Percentiles rank a stretch among this genome's conserved stretches.
These are phyloP conservation scores for Agrochola lychnidis DNA, from an alignment of 2,888 invertebrate species.

Conservation along the genomic window DNA sequence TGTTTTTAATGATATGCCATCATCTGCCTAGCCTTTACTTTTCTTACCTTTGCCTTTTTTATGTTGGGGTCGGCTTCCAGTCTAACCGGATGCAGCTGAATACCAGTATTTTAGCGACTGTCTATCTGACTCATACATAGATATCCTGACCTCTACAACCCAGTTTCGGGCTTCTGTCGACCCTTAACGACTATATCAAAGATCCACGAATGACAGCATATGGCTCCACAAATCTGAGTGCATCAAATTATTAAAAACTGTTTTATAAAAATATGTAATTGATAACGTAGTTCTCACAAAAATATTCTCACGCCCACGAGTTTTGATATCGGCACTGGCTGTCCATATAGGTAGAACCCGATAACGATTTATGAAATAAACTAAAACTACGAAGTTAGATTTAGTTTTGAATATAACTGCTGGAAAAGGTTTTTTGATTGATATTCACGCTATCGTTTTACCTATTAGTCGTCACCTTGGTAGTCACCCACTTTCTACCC, in stretches of 20 bases:
- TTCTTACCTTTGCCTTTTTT: no score
- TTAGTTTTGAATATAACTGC: neutral
- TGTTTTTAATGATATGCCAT: neutral
- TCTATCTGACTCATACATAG: no score
- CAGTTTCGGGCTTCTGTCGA: no score
- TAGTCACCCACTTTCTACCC: no score
- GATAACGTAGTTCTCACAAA: constrained; percentile 70
- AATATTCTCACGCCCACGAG: constrained; percentile 76
- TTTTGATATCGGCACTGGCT: constrained; percentile 46
- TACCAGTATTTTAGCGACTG: no score
- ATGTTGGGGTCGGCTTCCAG: no score
- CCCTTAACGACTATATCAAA: no score
- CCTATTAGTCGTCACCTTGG: neutral
- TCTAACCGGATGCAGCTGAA: no score
- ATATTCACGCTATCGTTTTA: neutral
- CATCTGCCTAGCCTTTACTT: no score
- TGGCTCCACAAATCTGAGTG: constrained; percentile 2
- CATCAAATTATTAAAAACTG: constrained; percentile 21
- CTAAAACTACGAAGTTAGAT: constrained; percentile 3
- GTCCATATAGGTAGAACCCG: constrained; percentile 53
- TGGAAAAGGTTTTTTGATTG: neutral
- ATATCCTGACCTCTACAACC: no score
- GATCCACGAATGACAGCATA: neutral
- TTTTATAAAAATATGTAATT: constrained; percentile 47
- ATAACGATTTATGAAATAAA: constrained; percentile 48